These are phyloP conservation scores for Bujurquina vittata DNA, from an alignment of 2,113 vertebrate species.

Conservation along the genomic window DNA sequence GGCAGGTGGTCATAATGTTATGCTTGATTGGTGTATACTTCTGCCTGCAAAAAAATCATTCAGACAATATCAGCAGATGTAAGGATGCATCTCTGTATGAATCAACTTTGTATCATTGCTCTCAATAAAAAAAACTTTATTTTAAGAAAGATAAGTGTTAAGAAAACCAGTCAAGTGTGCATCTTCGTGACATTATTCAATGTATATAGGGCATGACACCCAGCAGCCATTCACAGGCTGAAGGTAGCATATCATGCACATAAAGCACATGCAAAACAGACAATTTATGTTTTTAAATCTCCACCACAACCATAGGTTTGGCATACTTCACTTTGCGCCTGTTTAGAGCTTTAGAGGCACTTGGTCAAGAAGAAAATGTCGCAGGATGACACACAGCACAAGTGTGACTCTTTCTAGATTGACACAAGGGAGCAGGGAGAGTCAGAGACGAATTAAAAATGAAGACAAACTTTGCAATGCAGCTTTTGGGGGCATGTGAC, in stretches of 20 bases:
- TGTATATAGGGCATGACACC: neutral
- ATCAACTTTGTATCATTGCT: neutral
- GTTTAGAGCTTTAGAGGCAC: neutral
- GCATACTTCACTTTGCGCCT: neutral
- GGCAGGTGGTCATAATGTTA: too few species aligned
- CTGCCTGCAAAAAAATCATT: neutral
- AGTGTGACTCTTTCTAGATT: neutral
- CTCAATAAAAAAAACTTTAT: neutral
- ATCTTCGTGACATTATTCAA: neutral
- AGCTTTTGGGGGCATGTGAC: slow-evolving; percentile 14
- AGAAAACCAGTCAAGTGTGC: neutral
- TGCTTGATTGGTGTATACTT: too few species aligned
- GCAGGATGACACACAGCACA: neutral
- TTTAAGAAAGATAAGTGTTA: neutral
- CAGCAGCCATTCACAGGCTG: neutral
- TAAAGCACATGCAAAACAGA: neutral
- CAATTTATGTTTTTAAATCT: neutral
- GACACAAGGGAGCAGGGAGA: neutral
- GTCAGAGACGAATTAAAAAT: slow-evolving; percentile 1
- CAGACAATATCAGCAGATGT: neutral
- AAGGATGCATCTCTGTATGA: neutral
- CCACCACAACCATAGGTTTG: neutral
- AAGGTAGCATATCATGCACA: neutral
- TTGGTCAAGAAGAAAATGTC: neutral
- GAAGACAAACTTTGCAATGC: neutral